phyloP scores from a whole-genome alignment of 2,113 vertebrate species.

The Halichoeres trimaculatus region DNA sequence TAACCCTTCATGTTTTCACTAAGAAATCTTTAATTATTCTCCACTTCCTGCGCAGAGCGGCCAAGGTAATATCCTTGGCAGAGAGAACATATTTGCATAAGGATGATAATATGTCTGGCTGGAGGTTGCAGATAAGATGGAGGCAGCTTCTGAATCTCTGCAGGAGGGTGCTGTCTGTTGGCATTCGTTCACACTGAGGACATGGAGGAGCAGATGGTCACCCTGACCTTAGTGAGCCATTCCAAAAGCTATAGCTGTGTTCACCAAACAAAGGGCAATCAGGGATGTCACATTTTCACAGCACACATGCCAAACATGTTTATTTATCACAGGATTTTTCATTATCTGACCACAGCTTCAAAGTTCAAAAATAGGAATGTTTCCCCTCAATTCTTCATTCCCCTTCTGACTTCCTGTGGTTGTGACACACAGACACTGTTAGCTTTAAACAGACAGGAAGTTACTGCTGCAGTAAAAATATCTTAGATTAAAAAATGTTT shows the following conservation, averaged over 20 bases:
- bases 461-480: background rate
- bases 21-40: slow-evolving; percentile 33
- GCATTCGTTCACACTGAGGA: slow-evolving; percentile 45
- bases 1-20: background rate
- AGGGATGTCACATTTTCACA: slow-evolving; percentile 32
- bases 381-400: background rate
- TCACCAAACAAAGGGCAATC: slow-evolving; percentile 40
- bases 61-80: slow-evolving; percentile 40
- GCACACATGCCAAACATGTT: background rate
- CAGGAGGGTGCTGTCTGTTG: slow-evolving; percentile 47
- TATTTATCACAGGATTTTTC: slow-evolving; percentile 17
- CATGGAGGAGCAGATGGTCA: slow-evolving; percentile 57
- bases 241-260: slow-evolving; percentile 45
- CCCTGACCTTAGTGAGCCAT: slow-evolving; percentile 44
- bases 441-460: no score
- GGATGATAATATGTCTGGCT: slow-evolving; percentile 48
- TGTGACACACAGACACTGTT: background rate
- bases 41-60: slow-evolving; percentile 18
- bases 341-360: background rate
- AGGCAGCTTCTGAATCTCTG: slow-evolving; percentile 31
- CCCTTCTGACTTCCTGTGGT: background rate
- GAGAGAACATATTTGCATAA: slow-evolving; percentile 12
- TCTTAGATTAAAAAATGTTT: background rate
- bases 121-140: background rate
- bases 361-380: background rate